Evolutionary conservation across 2,888 invertebrate genomes (phyloP).

Genomic region (Leistus spinibarbis): DNA sequence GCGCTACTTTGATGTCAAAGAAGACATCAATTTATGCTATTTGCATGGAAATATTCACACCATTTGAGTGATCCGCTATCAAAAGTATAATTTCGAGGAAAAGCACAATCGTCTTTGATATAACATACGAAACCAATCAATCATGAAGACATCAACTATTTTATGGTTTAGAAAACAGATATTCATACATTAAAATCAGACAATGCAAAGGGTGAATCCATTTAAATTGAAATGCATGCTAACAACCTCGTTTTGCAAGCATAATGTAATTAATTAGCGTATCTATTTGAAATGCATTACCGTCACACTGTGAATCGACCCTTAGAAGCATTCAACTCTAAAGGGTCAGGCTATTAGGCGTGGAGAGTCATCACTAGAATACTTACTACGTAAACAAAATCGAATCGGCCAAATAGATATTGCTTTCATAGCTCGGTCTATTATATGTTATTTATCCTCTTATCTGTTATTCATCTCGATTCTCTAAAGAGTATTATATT

Average conservation of each 20-base stretch:
- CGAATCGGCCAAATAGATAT: not conserved
- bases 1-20: too few relatives aligned
- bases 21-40: not conserved
- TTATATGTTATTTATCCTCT: not conserved
- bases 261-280: conserved; percentile 17
- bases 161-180: not conserved
- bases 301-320: not conserved
- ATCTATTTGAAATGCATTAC: conserved; percentile 28
- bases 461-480: not conserved
- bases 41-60: not conserved
- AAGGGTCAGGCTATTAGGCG: not conserved
- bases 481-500: too few relatives aligned
- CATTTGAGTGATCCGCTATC: not conserved
- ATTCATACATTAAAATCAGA: not conserved
- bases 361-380: not conserved
- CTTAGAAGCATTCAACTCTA: conserved; percentile 12
- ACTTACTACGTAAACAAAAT: not conserved
- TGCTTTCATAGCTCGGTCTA: not conserved
- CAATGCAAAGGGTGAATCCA: not conserved
- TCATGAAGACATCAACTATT: not conserved
- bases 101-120: not conserved
- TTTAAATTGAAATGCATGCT: not conserved
- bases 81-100: not conserved
- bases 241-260: not conserved
- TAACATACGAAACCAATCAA: not conserved